phyloP scores from a whole-genome alignment of 2,888 invertebrate genomes.

The Athetis lepigone region DNA sequence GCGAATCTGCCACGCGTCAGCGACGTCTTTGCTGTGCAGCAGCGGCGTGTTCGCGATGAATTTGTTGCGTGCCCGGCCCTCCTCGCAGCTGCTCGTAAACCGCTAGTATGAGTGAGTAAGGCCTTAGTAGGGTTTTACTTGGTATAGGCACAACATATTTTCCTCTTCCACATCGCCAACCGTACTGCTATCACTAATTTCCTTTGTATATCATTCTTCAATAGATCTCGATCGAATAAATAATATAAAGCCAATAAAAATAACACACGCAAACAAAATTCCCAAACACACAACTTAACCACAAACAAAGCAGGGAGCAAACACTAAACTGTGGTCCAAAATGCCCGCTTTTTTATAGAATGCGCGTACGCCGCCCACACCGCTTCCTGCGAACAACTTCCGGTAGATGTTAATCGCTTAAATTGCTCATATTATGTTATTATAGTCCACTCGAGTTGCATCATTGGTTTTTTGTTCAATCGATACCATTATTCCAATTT shows the following conservation, averaged over 20 bases:
- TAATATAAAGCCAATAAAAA: constrained; percentile 1
- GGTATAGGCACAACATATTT: no score
- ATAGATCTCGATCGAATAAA: no score
- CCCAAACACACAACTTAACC: constrained; percentile 39
- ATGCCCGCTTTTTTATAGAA: constrained; percentile 54
- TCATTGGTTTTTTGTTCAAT: constrained; percentile 80
- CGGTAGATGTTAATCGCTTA: constrained; percentile 80
- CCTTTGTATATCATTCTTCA: no score
- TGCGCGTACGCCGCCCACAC: constrained; percentile 82
- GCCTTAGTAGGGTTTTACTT: no score
- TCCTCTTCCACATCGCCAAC: no score
- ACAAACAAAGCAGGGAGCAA: constrained; percentile 52
- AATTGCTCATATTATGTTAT: constrained; percentile 85
- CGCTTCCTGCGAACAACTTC: constrained; percentile 85
- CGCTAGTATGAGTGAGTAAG: no score
- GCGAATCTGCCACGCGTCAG: no score
- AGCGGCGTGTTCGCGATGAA: no score
- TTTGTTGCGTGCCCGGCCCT: no score
- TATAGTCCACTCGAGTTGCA: constrained; percentile 78
- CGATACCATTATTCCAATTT: constrained; percentile 62
- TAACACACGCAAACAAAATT: constrained; percentile 25
- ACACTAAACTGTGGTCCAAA: constrained; percentile 46
- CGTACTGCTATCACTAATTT: no score
- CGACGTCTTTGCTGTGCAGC: no score
- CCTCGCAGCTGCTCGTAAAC: no score